Percentiles rank a stretch among this genome's conserved stretches.
Evolutionary conservation across 2,797 vertebrate genomes (phyloP).

Genomic region (Percopsis omiscomaycus): DNA sequence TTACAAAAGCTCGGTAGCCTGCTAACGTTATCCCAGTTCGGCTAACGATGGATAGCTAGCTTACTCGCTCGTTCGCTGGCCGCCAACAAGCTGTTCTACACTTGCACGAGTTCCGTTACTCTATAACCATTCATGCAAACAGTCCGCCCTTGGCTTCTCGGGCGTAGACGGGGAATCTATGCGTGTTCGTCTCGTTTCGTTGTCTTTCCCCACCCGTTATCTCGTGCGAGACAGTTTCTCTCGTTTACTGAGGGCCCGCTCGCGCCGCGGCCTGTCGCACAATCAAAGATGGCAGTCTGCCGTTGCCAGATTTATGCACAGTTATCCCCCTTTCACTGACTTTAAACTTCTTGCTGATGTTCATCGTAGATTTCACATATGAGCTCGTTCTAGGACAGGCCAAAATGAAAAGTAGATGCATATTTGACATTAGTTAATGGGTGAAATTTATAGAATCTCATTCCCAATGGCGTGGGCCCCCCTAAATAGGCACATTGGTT

Average conservation of each 20-base stretch:
- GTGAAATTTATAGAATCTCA: too few relatives aligned
- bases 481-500: too few relatives aligned
- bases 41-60: constrained; percentile 67
- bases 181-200: constrained; percentile 34
- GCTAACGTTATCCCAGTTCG: constrained; percentile 56
- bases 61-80: constrained; percentile 35
- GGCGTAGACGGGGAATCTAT: constrained; percentile 46
- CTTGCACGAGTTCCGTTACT: constrained; percentile 42
- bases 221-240: constrained; percentile 69
- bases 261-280: constrained; percentile 82
- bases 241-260: constrained; percentile 78
- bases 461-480: too few relatives aligned
- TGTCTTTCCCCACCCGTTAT: constrained; percentile 54
- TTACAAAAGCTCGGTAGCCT: constrained; percentile 79
- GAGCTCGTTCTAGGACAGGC: neutral
- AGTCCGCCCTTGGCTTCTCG: constrained; percentile 22
- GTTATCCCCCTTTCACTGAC: constrained; percentile 28
- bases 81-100: constrained; percentile 57
- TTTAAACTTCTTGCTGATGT: neutral
- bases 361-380: too few relatives aligned
- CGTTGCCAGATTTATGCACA: constrained; percentile 65
- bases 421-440: too few relatives aligned
- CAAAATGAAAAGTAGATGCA: too few relatives aligned
- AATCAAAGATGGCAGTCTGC: constrained; percentile 81
- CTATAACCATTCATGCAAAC: constrained; percentile 20